Percentiles rank a stretch among this genome's conserved stretches.
These are phyloP conservation scores for Cheracebus regulus DNA, from an alignment of 2,797 vertebrate genomes.

Conservation along the genomic window DNA sequence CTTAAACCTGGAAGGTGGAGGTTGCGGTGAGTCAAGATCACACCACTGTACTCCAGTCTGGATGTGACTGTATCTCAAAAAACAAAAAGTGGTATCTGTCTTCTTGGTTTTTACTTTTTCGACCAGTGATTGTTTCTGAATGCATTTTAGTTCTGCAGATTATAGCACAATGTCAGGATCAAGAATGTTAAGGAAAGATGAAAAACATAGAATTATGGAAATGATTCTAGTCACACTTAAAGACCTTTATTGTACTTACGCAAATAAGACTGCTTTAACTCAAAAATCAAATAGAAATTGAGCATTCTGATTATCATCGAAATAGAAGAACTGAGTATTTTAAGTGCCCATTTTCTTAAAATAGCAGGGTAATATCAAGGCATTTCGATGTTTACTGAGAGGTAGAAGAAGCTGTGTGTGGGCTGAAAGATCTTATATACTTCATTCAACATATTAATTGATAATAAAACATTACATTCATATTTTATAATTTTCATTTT, in stretches of 20 bases:
- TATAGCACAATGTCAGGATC: slow-evolving; percentile 38
- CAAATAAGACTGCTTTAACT: slow-evolving; percentile 60
- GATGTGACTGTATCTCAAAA: too few species aligned
- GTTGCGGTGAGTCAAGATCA: too few species aligned
- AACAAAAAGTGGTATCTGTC: background rate
- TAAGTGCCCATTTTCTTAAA: slow-evolving; percentile 34
- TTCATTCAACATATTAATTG: slow-evolving; percentile 10
- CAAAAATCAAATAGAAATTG: slow-evolving; percentile 53
- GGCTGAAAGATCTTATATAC: background rate
- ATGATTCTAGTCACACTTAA: slow-evolving; percentile 45
- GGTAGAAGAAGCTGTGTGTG: background rate
- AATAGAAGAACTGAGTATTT: slow-evolving; percentile 5
- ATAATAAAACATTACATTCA: background rate
- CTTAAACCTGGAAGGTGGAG: too few species aligned
- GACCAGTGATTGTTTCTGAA: slow-evolving; percentile 48
- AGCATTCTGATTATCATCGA: slow-evolving; percentile 53
- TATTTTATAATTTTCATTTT: slow-evolving; percentile 5
- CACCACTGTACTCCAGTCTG: too few species aligned
- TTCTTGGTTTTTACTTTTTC: slow-evolving; percentile 15
- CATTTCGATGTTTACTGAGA: background rate
- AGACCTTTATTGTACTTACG: slow-evolving; percentile 43
- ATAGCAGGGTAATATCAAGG: background rate
- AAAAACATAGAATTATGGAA: slow-evolving; percentile 59
- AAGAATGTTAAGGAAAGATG: slow-evolving; percentile 40
- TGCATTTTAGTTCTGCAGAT: slow-evolving; percentile 65